Conservation (phyloP, 2,797 vertebrate genomes). For the Tadarida brasiliensis region DNA sequence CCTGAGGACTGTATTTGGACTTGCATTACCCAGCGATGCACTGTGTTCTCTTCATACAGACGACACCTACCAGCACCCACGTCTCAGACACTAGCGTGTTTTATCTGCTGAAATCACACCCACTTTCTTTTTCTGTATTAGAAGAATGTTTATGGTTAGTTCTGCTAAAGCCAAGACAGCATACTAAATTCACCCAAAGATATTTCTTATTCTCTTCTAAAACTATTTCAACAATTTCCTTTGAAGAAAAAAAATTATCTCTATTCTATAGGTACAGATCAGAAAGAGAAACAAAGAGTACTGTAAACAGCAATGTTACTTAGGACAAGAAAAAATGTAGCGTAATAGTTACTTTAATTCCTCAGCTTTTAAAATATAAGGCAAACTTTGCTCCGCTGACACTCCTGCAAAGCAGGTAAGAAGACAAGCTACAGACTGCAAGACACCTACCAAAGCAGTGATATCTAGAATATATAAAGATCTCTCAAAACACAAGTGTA, state of each 20-base stretch:
- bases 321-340: slow-evolving; percentile 66
- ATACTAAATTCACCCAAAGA: not conserved
- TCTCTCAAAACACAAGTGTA: not conserved
- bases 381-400: slow-evolving; percentile 47
- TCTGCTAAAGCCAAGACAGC: not conserved
- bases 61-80: not conserved
- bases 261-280: slow-evolving; percentile 75
- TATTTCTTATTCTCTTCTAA: slow-evolving; percentile 75
- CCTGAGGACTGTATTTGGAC: not conserved
- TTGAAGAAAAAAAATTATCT: slow-evolving; percentile 79
- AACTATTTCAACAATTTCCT: slow-evolving; percentile 75
- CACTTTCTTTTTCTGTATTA: slow-evolving; percentile 43
- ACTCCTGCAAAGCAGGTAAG: not conserved
- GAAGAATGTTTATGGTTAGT: slow-evolving; percentile 60
- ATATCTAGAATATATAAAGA: not conserved
- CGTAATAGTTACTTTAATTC: slow-evolving; percentile 73
- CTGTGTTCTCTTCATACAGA: not conserved
- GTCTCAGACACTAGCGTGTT: not conserved
- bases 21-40: accelerated
- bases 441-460: not conserved
- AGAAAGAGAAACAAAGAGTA: slow-evolving; percentile 75
- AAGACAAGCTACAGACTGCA: not conserved
- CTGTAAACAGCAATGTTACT: slow-evolving; percentile 66
- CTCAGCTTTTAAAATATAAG: slow-evolving; percentile 67
- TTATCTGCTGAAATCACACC: slow-evolving; percentile 30